Evolutionary conservation across 2,888 invertebrate genomes (phyloP), one percentile per base, ranked within the genome.

Genomic region (Alsophila aescularia): DNA sequence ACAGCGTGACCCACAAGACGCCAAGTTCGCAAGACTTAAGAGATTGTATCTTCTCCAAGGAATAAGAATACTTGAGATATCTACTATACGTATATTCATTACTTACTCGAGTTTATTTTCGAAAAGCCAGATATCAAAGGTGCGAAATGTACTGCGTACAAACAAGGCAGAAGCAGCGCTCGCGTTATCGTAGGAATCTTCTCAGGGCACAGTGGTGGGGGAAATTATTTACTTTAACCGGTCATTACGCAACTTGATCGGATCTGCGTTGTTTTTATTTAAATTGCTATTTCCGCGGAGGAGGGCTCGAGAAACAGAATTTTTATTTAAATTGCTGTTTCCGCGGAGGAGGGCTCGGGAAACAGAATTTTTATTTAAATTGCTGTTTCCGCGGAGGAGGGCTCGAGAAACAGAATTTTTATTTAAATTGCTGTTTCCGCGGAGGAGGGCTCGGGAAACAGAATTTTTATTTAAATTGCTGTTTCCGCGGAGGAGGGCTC

Each of bases 311-410:
- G 31, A 8, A 31, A 12, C 29, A 45, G 13, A 0, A 24, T 12
- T 36, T 27, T 21, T 53, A 41, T 53, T 53, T 42, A 53, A 31
- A 52, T 36, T 35, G 24, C 24, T 48, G 48, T 48, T 39, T 41
- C 15, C 36, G 29, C 35, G 8, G 45, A 8, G 27, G 32, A 36
- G 15, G n/a, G n/a, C n/a, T n/a, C n/a, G n/a, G n/a, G n/a, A n/a
- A n/a, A n/a, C n/a, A n/a, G n/a, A n/a, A n/a, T 53, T 53, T 53
- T 53, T 53, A 41, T 53, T 53, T 42, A 53, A 31, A 52, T 36
- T 35, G 24, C 24, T 48, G 48, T 48, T 39, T 41, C 15, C 36
- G 29, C 35, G 8, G 45, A 8, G 27, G 32, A 36, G 15, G n/a
- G n/a, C n/a, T n/a, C n/a, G n/a, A n/a, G n/a, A n/a, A n/a, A n/a